Conservation (phyloP, 2,113 vertebrate species). For the Platichthys flesus region DNA sequence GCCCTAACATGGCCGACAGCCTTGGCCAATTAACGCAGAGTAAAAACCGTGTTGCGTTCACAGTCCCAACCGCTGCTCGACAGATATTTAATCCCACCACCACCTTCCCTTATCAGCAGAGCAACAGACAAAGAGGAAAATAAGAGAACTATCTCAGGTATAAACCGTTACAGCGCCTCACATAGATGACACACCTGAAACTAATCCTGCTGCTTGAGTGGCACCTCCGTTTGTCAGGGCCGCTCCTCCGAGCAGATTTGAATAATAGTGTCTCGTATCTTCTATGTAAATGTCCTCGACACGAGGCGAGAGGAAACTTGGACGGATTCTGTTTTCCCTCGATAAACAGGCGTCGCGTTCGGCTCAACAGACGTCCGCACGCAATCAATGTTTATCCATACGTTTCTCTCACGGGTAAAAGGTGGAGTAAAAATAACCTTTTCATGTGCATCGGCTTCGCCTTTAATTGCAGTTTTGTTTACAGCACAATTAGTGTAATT, state of each 20-base stretch:
- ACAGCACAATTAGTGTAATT: slow-evolving; percentile 59
- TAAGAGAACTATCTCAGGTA: slow-evolving; percentile 30
- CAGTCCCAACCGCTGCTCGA: slow-evolving; percentile 13
- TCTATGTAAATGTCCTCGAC: slow-evolving; percentile 34
- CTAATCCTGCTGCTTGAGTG: slow-evolving; percentile 61
- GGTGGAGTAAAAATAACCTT: slow-evolving; percentile 56
- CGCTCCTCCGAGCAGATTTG: slow-evolving; percentile 49
- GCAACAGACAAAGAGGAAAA: slow-evolving; percentile 24
- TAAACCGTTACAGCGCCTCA: slow-evolving; percentile 16
- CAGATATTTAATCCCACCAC: slow-evolving; percentile 32
- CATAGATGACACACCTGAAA: slow-evolving; percentile 53
- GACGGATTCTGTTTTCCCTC: slow-evolving; percentile 34
- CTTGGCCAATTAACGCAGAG: slow-evolving; percentile 30
- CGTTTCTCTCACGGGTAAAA: slow-evolving; percentile 34
- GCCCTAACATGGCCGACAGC: slow-evolving; percentile 13
- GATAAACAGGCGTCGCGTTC: slow-evolving; percentile 59
- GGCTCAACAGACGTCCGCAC: slow-evolving; percentile 57
- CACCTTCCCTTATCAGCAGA: slow-evolving; percentile 47
- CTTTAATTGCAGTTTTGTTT: slow-evolving; percentile 67
- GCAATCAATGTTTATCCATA: slow-evolving; percentile 73
- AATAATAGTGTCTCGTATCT: slow-evolving; percentile 53
- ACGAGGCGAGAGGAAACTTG: slow-evolving; percentile 26
- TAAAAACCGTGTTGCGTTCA: not conserved
- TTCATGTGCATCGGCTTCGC: slow-evolving; percentile 55
- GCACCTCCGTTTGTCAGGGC: slow-evolving; percentile 52